Conservation (phyloP, 2,797 vertebrate species). For the Carcharodon carcharias region DNA sequence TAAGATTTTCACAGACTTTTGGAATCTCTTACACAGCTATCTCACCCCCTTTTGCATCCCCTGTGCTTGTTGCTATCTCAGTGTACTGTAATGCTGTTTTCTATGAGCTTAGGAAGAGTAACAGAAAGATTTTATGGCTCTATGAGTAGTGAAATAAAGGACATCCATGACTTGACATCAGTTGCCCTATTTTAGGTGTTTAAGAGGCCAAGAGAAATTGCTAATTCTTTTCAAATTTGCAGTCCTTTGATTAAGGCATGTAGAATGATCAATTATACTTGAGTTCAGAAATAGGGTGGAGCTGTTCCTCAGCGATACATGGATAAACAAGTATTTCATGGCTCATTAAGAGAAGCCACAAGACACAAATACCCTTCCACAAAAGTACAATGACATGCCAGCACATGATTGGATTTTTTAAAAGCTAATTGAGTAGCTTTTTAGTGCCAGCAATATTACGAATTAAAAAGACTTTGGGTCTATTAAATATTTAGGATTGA, state of each 20-base stretch:
- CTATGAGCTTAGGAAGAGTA: neutral
- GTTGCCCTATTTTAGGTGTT: neutral
- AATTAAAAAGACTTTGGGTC: neutral
- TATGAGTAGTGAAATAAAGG: neutral
- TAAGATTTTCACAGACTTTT: neutral
- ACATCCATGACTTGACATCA: neutral
- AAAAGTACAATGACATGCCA: neutral
- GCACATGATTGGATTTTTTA: neutral
- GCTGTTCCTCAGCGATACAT: neutral
- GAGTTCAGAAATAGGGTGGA: neutral
- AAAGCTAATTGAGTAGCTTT: neutral
- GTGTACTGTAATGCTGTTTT: neutral
- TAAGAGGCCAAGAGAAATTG: neutral
- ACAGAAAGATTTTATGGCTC: neutral
- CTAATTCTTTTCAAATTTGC: neutral
- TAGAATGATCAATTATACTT: neutral
- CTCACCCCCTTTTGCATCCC: neutral
- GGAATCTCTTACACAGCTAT: neutral
- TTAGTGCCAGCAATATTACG: neutral
- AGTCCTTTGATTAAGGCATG: neutral
- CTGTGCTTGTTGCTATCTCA: neutral
- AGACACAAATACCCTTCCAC: conserved; percentile 13
- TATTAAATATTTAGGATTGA: neutral
- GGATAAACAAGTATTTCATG: conserved; percentile 22
- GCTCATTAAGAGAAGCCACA: neutral